A percentile compares a stretch with the other conserved stretches of the same genome.
phyloP scores from a whole-genome alignment of 1,140 invertebrate genomes.

The Gryllus bimaculatus region DNA sequence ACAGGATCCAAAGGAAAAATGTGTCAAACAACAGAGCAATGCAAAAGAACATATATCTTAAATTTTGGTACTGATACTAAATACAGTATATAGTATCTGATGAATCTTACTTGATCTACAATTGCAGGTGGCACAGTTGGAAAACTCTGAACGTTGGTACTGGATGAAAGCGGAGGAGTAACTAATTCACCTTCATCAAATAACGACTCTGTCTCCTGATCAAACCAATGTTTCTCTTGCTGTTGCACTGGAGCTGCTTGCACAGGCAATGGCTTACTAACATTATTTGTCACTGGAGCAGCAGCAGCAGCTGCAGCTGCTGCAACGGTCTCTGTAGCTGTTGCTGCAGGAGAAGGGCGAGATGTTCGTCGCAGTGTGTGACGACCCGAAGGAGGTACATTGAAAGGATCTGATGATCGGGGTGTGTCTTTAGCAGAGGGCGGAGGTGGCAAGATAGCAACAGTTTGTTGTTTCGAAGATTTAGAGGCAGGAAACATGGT shows the following conservation, averaged over 20 bases:
- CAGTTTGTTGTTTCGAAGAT: conserved; percentile 28
- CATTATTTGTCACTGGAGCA: background rate
- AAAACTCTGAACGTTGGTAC: conserved; percentile 7
- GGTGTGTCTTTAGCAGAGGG: conserved; percentile 26
- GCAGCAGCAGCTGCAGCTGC: background rate
- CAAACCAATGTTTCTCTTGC: conserved; percentile 37
- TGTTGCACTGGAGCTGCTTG: background rate
- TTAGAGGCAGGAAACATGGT: conserved; percentile 7
- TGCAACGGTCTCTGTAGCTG: no score
- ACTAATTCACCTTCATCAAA: conserved; percentile 37
- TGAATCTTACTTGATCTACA: background rate
- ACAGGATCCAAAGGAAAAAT: background rate
- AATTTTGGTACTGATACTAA: background rate
- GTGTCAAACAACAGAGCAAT: background rate
- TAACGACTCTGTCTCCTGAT: conserved; percentile 40
- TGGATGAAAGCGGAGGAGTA: conserved; percentile 16
- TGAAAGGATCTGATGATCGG: conserved; percentile 14
- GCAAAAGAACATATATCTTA: background rate
- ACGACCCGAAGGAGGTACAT: conserved; percentile 22
- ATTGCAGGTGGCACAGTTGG: background rate
- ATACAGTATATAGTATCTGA: background rate
- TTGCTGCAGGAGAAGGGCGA: background rate
- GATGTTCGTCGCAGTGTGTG: conserved; percentile 24
- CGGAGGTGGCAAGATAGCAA: conserved; percentile 33
- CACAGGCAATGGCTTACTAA: background rate